Evolutionary conservation across 1,140 invertebrate species (phyloP).

Genomic region (Zaprionus tsacasi): DNA sequence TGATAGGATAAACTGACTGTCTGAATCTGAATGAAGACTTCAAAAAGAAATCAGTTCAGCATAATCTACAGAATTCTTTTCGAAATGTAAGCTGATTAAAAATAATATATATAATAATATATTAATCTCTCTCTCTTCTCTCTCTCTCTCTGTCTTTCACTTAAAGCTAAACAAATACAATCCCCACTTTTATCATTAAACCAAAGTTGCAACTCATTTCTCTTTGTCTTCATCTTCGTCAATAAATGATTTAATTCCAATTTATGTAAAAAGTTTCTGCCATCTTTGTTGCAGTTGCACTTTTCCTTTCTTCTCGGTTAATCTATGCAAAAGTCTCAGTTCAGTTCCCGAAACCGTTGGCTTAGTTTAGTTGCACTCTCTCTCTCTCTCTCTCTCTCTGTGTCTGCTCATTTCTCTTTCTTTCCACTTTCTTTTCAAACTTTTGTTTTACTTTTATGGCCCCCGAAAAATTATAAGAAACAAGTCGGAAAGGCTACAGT

Average conservation of each 20-base stretch:
- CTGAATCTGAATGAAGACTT: no score
- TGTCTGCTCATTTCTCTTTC: conserved; percentile 2
- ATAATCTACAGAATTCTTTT: no score
- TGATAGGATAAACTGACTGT: no score
- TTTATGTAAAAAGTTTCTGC: conserved; percentile 21
- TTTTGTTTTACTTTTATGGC: conserved; percentile 66
- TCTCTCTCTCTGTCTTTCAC: no score
- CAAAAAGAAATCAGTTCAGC: no score
- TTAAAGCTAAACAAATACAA: background rate
- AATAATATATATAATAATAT: no score
- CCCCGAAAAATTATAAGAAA: conserved; percentile 54
- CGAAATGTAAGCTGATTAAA: no score
- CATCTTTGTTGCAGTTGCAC: conserved; percentile 16
- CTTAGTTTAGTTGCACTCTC: conserved; percentile 19
- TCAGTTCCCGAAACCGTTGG: conserved; percentile 1
- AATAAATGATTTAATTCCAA: conserved; percentile 12
- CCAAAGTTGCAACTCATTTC: background rate
- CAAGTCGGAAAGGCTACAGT: no score
- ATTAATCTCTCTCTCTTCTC: no score
- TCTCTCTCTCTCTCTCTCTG: background rate
- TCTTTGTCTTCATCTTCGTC: background rate
- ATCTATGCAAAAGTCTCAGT: conserved; percentile 16
- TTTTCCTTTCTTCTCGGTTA: conserved; percentile 14
- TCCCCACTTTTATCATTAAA: background rate
- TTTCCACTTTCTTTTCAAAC: conserved; percentile 32